Base-by-base conservation (phyloP, 2,113 vertebrate species). In the Nettapus auritus region DNA sequence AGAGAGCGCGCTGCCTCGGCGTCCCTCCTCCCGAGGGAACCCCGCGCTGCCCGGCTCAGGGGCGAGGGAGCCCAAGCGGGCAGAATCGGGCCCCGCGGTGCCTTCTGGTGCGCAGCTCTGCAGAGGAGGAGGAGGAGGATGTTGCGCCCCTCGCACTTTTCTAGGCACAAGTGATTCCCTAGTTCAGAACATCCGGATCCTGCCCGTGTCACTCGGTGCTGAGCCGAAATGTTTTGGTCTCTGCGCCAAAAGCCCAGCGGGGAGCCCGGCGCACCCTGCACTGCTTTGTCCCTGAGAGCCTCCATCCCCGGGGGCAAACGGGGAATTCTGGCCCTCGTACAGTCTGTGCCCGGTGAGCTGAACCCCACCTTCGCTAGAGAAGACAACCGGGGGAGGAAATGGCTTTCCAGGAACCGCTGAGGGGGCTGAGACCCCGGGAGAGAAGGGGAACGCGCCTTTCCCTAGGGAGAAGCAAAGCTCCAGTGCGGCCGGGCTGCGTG, bases 381-480 rank as follows among this genome's bases (percentile, higher is more conserved):
- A 84, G 82, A 89, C 18, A 21, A 1, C 44, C 15, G 6, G 31
- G 46, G 64, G 62, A 82, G 70, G 13, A 6, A 64, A 97, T 94
- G 95, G 96, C 96, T 97, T 97, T 95, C 66, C 78, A 90, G 78
- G 78, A 89, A 67, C 56, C 11, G 16, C 86, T 33, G 85, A 64
- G 89, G 96, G 95, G 95, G 95, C 96, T 50, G 92, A 71, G 63
- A 69, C 67, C 69, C 55, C 6, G 10, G 66, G 67, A 36, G 68
- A n/a, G 68, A 79, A 44, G 34, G 3, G 14, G 44, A 26, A 5
- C 25, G 48, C 52, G 29, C 16, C 25, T 53, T 89, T 63, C 56
- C 33, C 55, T 40, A 10, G 31, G 29, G 48, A 74, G 59, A 80
- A 80, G 40, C 76, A 44, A 59, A 76, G 42, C 66, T 42, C 70